Conservation (phyloP, 2,888 invertebrate species). For the Chrysomela aeneicollis region DNA sequence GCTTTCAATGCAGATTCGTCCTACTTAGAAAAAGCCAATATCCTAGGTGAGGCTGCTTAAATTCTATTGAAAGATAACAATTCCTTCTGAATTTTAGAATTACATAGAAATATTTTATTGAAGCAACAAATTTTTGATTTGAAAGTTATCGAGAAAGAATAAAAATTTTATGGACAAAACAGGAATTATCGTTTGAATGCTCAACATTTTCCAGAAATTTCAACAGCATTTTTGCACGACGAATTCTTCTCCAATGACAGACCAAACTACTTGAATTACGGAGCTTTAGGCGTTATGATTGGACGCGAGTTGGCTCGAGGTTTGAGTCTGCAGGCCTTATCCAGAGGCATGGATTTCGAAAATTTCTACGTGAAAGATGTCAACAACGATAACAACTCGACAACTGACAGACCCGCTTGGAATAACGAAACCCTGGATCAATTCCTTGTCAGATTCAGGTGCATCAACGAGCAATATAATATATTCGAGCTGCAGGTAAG, state of each 20-base stretch:
- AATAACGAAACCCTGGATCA: conserved; percentile 15
- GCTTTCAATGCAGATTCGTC: conserved; percentile 9
- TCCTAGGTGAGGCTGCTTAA: conserved; percentile 14
- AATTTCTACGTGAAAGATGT: neutral
- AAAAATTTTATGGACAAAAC: too few relatives aligned
- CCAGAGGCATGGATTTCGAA: neutral
- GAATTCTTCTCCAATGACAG: conserved; percentile 14
- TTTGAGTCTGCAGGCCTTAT: neutral
- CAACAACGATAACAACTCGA: neutral
- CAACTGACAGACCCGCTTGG: conserved; percentile 11
- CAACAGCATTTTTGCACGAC: conserved; percentile 23
- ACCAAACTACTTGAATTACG: conserved; percentile 30
- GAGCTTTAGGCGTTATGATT: conserved; percentile 22
- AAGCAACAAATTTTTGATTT: too few relatives aligned
- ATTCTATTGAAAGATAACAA: too few relatives aligned
- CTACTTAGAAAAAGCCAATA: neutral
- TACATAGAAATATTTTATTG: too few relatives aligned
- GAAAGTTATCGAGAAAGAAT: too few relatives aligned
- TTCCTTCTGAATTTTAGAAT: too few relatives aligned
- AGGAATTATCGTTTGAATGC: too few relatives aligned
- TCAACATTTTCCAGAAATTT: conserved; percentile 18
- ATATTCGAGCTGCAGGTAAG: neutral
- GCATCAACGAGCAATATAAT: conserved; percentile 3
- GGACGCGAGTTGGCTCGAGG: conserved; percentile 20
- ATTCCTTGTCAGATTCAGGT: conserved; percentile 6